A percentile compares a stretch with the other conserved stretches of the same genome.
Conservation (phyloP, 2,113 vertebrate genomes). For the Galbula dea region DNA sequence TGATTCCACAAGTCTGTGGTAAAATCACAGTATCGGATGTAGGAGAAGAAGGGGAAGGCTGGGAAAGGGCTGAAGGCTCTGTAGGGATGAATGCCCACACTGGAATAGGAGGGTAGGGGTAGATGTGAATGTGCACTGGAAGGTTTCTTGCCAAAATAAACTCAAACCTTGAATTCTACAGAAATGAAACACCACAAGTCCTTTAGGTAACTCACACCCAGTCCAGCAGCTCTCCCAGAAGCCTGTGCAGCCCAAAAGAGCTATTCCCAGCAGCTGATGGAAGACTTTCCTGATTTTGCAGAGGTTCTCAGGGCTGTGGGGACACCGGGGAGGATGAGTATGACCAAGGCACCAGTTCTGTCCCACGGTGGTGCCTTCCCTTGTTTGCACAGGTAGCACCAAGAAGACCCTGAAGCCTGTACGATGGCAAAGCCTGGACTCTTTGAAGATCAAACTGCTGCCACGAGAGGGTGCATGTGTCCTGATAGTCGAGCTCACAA, state of each 20-base stretch:
- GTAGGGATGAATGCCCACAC: not conserved
- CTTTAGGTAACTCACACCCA: not conserved
- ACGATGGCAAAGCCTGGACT: not conserved
- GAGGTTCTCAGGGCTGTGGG: not conserved
- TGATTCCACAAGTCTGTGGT: no score
- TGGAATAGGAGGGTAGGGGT: not conserved
- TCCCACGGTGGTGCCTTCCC: not conserved
- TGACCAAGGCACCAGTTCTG: not conserved
- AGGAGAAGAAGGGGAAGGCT: not conserved
- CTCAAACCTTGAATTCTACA: not conserved
- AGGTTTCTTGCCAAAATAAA: not conserved
- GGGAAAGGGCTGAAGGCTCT: not conserved
- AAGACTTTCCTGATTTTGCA: not conserved
- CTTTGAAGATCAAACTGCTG: not conserved
- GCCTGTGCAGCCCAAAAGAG: accelerated
- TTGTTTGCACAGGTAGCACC: not conserved
- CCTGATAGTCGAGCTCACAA: not conserved
- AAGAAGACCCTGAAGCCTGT: not conserved
- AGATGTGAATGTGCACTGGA: no score
- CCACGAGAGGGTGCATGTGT: not conserved
- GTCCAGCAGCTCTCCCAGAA: not conserved
- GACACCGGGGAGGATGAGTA: accelerated
- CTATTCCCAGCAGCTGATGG: not conserved
- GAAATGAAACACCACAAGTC: not conserved
- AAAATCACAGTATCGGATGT: not conserved